These are phyloP conservation scores for Epizoanthus stellaris DNA, from an alignment of 92 coral and sea anemone genomes.

Conservation along the genomic window DNA sequence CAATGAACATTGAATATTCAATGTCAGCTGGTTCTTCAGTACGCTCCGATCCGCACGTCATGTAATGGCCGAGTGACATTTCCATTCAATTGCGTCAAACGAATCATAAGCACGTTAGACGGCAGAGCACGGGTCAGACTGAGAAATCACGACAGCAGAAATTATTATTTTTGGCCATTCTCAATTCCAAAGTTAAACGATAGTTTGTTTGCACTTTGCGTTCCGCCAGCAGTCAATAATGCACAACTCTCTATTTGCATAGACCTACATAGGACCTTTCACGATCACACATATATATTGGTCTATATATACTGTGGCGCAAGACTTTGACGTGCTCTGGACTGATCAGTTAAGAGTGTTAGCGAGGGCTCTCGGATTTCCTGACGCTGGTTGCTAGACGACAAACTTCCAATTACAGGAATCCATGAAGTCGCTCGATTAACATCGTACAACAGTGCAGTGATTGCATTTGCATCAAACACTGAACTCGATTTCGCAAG, in stretches of 20 bases:
- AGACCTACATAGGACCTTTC: background rate
- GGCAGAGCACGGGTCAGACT: no score
- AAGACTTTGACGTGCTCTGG: background rate
- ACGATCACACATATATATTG: background rate
- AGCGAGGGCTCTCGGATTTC: background rate
- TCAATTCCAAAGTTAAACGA: background rate
- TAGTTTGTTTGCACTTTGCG: background rate
- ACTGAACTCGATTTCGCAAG: no score
- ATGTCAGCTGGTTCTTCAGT: no score
- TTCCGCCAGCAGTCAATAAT: slow-evolving; percentile 14
- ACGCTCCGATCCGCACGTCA: background rate
- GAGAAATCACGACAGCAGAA: background rate
- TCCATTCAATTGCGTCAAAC: background rate
- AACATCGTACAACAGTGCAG: background rate
- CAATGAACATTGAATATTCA: slow-evolving; percentile 11
- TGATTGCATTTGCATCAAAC: no score
- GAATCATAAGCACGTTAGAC: background rate
- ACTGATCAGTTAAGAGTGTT: background rate
- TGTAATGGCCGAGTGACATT: background rate
- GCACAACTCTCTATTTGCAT: slow-evolving; percentile 15
- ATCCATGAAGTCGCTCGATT: background rate
- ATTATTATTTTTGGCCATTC: background rate
- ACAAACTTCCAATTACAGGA: background rate
- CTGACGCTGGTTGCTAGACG: slow-evolving; percentile 13
- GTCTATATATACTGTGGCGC: no score